Conservation (phyloP, 2,113 vertebrate genomes). For the Motacilla alba region DNA sequence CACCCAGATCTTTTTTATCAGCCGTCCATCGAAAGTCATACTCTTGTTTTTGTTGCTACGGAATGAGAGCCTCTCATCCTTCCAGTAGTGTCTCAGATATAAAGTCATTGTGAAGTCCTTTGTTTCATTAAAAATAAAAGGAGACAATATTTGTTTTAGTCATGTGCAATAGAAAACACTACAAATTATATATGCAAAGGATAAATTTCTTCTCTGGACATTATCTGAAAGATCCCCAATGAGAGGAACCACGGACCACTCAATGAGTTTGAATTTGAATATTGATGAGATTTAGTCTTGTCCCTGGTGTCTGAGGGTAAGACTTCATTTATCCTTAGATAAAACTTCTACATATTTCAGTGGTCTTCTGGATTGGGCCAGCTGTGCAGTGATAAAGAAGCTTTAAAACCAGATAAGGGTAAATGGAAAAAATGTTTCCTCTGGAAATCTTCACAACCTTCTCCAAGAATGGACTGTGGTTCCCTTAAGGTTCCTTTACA, state of each 20-base stretch:
- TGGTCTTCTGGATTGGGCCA: neutral
- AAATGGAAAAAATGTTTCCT: neutral
- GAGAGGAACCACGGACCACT: neutral
- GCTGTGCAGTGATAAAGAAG: neutral
- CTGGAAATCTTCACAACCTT: neutral
- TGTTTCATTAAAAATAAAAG: slow-evolving; percentile 6
- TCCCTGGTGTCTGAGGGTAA: neutral
- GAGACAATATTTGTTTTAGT: neutral
- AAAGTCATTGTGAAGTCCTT: slow-evolving; percentile 96
- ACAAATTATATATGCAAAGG: neutral
- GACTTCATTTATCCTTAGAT: neutral
- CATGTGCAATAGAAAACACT: neutral
- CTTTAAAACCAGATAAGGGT: neutral
- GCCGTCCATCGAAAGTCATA: slow-evolving; percentile 87
- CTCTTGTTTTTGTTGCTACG: slow-evolving; percentile 86
- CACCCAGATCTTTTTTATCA: slow-evolving; percentile 94
- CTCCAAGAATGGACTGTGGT: neutral
- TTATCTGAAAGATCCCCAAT: neutral
- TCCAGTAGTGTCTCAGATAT: slow-evolving; percentile 95
- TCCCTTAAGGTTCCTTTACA: neutral
- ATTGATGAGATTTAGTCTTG: neutral
- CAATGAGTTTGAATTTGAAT: neutral
- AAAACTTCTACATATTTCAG: neutral
- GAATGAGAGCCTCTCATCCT: slow-evolving; percentile 91
- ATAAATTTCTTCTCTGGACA: neutral